phyloP scores from a whole-genome alignment of 2,888 invertebrate genomes.

The Calameuta filiformis region DNA sequence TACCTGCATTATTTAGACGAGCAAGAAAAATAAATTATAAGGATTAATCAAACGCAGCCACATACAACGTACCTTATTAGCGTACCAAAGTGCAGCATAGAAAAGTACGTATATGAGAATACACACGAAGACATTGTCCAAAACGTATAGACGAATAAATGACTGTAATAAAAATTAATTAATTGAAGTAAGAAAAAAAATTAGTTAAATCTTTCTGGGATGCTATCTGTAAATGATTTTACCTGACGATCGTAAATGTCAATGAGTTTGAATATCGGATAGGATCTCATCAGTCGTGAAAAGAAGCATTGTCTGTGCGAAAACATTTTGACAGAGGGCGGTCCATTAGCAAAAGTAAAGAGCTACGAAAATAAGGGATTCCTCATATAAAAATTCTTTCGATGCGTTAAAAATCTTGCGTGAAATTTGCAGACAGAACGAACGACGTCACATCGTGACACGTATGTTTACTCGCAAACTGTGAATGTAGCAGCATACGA shows the following conservation, averaged over 20 bases:
- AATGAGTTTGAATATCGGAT: conserved; percentile 46
- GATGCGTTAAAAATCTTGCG: neutral
- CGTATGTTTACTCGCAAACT: neutral
- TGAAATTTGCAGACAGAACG: neutral
- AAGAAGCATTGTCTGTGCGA: conserved; percentile 40
- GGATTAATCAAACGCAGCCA: neutral
- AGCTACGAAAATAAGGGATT: neutral
- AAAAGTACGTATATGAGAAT: conserved; percentile 52
- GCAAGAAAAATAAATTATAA: neutral
- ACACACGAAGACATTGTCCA: conserved; percentile 55
- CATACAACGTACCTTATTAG: conserved; percentile 48
- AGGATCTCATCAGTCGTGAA: conserved; percentile 37
- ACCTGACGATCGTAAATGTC: conserved; percentile 56
- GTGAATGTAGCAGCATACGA: neutral
- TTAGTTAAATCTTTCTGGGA: neutral
- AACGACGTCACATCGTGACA: neutral
- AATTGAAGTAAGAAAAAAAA: neutral
- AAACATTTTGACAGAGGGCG: conserved; percentile 32
- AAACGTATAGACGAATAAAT: conserved; percentile 52
- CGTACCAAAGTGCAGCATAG: conserved; percentile 56
- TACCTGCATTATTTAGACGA: conserved; percentile 35
- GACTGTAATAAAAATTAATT: conserved; percentile 39
- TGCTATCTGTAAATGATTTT: conserved; percentile 24
- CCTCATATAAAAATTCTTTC: neutral
- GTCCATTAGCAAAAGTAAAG: conserved; percentile 32